These are phyloP conservation scores for Drosophila bifasciata DNA, from an alignment of 1,140 invertebrate genomes.

Conservation along the genomic window DNA sequence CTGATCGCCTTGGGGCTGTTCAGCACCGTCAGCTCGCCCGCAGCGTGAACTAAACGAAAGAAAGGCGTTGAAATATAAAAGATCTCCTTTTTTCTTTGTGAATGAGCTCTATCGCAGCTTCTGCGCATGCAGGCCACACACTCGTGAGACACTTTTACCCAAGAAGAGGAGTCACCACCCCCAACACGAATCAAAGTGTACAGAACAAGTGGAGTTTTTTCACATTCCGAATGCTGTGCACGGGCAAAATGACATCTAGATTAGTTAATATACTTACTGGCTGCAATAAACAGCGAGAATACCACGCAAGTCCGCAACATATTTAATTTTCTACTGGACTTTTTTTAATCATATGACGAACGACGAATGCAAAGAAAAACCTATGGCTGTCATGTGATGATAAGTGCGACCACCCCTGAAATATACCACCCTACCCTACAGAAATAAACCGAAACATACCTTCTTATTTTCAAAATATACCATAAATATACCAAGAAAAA, in stretches of 20 bases:
- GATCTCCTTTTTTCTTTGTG: not conserved
- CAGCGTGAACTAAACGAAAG: slow-evolving; percentile 86
- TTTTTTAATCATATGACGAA: slow-evolving; percentile 82
- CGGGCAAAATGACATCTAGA: no score
- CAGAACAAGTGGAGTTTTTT: slow-evolving; percentile 5
- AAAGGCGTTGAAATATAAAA: slow-evolving; percentile 52
- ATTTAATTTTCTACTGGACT: slow-evolving; percentile 73
- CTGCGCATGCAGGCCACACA: slow-evolving; percentile 52
- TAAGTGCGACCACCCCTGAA: no score
- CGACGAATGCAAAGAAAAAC: slow-evolving; percentile 72
- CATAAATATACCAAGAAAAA: no score
- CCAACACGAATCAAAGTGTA: slow-evolving; percentile 14
- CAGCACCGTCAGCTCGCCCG: slow-evolving; percentile 88
- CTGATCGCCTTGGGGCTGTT: slow-evolving; percentile 87
- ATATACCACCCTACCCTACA: no score
- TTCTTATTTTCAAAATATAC: no score
- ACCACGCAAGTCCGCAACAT: slow-evolving; percentile 75
- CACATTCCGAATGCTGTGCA: not conserved
- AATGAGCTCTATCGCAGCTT: slow-evolving; percentile 31
- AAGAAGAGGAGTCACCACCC: slow-evolving; percentile 18
- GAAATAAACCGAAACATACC: no score
- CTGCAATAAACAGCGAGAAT: slow-evolving; percentile 74
- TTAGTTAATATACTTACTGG: slow-evolving; percentile 72
- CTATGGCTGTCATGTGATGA: slow-evolving; percentile 70
- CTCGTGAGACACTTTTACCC: slow-evolving; percentile 2